Conservation (phyloP, 2,797 vertebrate species). For the Melanotaenia parkinsoni region DNA sequence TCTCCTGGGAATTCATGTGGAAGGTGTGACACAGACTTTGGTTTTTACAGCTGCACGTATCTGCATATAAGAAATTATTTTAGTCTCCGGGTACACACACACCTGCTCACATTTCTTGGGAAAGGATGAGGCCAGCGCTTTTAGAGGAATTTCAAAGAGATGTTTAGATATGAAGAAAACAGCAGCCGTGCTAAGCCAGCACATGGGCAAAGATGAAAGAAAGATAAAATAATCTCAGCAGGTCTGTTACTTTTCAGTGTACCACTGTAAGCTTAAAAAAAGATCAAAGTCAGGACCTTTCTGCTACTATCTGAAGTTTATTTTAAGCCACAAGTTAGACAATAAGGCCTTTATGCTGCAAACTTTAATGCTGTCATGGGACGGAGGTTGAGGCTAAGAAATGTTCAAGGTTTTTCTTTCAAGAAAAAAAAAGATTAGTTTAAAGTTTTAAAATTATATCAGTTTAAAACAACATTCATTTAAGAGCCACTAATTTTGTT, state of each 20-base stretch:
- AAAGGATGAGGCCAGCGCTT: not conserved
- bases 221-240: not conserved
- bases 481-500: not conserved
- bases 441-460: not conserved
- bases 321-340: conserved; percentile 6
- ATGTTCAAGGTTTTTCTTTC: not conserved
- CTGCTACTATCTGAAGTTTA: not conserved
- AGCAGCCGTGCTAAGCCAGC: not conserved
- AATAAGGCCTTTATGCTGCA: not conserved
- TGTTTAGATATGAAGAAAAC: conserved; percentile 16
- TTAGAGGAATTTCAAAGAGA: conserved; percentile 3
- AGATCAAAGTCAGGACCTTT: not conserved
- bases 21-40: not conserved
- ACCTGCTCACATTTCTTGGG: not conserved
- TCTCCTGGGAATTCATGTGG: not conserved
- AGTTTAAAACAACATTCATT: not conserved
- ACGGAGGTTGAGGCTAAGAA: not conserved
- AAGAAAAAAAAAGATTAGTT: too few relatives aligned
- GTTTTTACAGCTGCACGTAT: not conserved
- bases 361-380: conserved; percentile 3
- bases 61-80: too few relatives aligned
- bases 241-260: conserved; percentile 11
- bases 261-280: not conserved
- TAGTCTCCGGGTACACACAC: too few relatives aligned
- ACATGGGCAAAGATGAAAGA: not conserved